Percentiles rank a stretch among this genome's conserved stretches.
Evolutionary conservation across 2,797 vertebrate species (phyloP).

Genomic region (Ctenosaura bakeri): DNA sequence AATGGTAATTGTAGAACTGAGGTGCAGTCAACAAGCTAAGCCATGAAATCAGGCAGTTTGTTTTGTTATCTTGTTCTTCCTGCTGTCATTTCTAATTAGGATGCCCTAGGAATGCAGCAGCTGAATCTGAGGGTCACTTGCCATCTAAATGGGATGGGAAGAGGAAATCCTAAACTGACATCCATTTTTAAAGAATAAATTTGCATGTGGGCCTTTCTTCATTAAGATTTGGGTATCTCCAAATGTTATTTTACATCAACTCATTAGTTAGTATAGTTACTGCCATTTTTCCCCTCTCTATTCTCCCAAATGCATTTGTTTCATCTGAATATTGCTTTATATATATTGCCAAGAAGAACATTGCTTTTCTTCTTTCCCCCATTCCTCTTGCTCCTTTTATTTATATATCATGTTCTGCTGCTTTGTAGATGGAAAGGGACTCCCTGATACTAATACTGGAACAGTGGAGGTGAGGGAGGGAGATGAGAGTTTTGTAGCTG

Average conservation of each 20-base stretch:
- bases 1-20: conserved; percentile 30
- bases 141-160: not conserved
- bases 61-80: not conserved
- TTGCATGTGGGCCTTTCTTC: not conserved
- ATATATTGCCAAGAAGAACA: conserved; percentile 9
- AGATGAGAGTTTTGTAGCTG: conserved; percentile 18
- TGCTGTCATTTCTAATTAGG: conserved; percentile 8
- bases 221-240: not conserved
- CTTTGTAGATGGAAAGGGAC: conserved; percentile 41
- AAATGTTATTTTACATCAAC: not conserved
- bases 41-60: not conserved
- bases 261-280: conserved; percentile 28
- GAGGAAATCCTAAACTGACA: not conserved
- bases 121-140: not conserved
- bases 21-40: not conserved
- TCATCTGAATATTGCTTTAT: conserved; percentile 7
- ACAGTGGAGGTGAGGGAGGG: conserved; percentile 36
- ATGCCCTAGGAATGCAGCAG: not conserved
- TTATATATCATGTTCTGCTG: fast-evolving
- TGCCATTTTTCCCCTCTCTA: conserved; percentile 20
- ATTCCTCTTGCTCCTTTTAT: conserved; percentile 45
- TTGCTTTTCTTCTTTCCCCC: not conserved
- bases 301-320: not conserved
- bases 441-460: not conserved
- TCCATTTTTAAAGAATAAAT: not conserved